These are phyloP conservation scores for Drosophila burlai DNA, from an alignment of 1,140 invertebrate genomes.

Conservation along the genomic window DNA sequence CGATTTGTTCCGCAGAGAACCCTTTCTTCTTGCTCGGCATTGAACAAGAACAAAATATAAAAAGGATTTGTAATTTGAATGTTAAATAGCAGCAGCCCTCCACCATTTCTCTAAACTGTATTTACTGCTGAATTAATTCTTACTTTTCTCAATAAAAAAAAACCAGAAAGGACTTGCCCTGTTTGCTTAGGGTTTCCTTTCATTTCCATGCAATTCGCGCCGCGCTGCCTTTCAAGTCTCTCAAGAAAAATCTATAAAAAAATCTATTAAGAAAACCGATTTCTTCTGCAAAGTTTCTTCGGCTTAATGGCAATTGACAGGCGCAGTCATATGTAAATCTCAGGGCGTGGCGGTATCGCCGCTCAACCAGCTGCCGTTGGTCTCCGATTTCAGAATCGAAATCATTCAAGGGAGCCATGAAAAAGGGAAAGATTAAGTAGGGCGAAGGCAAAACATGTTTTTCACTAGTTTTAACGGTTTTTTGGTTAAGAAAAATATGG, in stretches of 20 bases:
- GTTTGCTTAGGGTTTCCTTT: constrained; percentile 77
- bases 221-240: constrained; percentile 45
- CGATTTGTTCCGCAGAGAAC: constrained; percentile 58
- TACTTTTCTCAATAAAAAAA: constrained; percentile 52
- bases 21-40: constrained; percentile 16
- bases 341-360: constrained; percentile 33
- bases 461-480: constrained; percentile 36
- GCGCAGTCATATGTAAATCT: constrained; percentile 78
- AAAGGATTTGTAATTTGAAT: constrained; percentile 84
- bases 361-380: constrained; percentile 41
- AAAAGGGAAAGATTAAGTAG: constrained; percentile 23
- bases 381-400: constrained; percentile 49
- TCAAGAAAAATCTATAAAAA: constrained; percentile 44
- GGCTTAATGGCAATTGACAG: constrained; percentile 75
- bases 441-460: constrained; percentile 34
- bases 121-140: constrained; percentile 82
- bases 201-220: constrained; percentile 41
- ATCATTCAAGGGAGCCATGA: constrained; percentile 4
- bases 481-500: constrained; percentile 15
- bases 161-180: constrained; percentile 45
- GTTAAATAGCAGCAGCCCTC: constrained; percentile 69
- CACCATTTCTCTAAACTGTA: constrained; percentile 59
- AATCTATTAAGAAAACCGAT: constrained; percentile 69
- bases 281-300: constrained; percentile 45
- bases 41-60: constrained; percentile 7